Evolutionary conservation across 2,113 vertebrate species (phyloP), one percentile per base, ranked within the genome.

Genomic region (Petrocephalus zakoni): DNA sequence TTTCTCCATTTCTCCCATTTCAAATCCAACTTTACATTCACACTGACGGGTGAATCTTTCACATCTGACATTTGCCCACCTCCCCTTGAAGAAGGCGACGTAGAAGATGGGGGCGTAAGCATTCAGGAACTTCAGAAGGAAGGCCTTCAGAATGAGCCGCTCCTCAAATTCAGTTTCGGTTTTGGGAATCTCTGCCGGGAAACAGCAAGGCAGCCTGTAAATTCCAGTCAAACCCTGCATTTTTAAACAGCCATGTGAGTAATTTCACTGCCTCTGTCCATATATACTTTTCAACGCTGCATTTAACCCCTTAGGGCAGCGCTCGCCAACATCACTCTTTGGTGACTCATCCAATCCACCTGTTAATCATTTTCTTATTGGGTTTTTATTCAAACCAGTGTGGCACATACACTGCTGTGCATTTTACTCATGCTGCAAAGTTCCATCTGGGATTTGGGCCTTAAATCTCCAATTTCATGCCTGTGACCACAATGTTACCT

Each of bases 71-170:
- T 34, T 25, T 29, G 61, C 96, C 90, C 93, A 99, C 98, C 98
- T 95, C 91, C 98, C 98, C 92, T 99, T 99, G 94, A 99, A 99
- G 95, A 99, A 99, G 83, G 98, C 98, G 93, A 99, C 98, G 0
- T 99, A 99, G 94, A 99, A 99, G 92, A 99, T 99, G 8, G 98
- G 96, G 1, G 98, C 98, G 51, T 98, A 99, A 4, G 98, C 98
- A 34, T 99, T 99, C 94, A 99, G 97, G 88, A 99, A 99, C 93
- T 99, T 99, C 21, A 99, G 94, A 25, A 99, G 92, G 89, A 99
- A 99, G 89, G 98, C 96, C 91, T 99, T 99, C 90, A 99, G 93
- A 91, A 99, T 97, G 89, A 99, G 93, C 25, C 96, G 96, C 56
- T 99, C 97, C 90, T 99, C 98, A 92, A 98, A 99, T 6, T 94